Evolutionary conservation across 2,888 invertebrate species (phyloP), one percentile per base, ranked within the genome.

Genomic region (Hypercompe scribonia): DNA sequence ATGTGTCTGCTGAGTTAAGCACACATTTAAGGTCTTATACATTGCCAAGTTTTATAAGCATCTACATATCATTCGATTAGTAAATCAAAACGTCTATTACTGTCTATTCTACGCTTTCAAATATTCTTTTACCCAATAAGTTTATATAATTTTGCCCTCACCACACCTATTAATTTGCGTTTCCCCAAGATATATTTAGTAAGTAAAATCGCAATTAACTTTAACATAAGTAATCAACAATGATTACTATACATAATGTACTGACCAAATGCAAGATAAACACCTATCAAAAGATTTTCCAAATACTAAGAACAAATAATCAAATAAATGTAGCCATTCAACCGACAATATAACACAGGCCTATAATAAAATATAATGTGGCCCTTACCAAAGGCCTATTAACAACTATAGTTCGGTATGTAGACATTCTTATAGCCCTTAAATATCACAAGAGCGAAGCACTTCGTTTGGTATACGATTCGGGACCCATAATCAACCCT

Each of bases 291-390:
- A 68, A 10, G 36, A 33, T 66, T 42, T 42, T 28, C 28, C 21
- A 21, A 28, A 46, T 18, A 31, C 31, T 46, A 24, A 46, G 4
- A 46, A 11, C 58, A 58, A 33, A 21, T 46, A 24, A 36, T 31
- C 18, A 71, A 79, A 75, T 82, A 78, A 81, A 84, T 77, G 78
- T 74, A 74, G 79, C 65, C 61, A 70, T 75, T 77, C 31, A n/a
- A 67, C 42, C 65, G 67, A 76, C 81, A 73, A 78, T 82, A 79
- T 73, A 72, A 50, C 67, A 73, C 65, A 76, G 73, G 64, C 74
- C 58, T 75, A 72, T 73, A 81, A 87, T 87, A 87, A 87, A 87
- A 83, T 66, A 75, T 74, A 86, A 87, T 78, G 80, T 68, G 75
- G 81, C 77, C 80, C 80, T 65, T 50, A 70, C 78, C 70, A 78